Conservation (phyloP, 2,113 vertebrate species). For the Craseonycteris thonglongyai region DNA sequence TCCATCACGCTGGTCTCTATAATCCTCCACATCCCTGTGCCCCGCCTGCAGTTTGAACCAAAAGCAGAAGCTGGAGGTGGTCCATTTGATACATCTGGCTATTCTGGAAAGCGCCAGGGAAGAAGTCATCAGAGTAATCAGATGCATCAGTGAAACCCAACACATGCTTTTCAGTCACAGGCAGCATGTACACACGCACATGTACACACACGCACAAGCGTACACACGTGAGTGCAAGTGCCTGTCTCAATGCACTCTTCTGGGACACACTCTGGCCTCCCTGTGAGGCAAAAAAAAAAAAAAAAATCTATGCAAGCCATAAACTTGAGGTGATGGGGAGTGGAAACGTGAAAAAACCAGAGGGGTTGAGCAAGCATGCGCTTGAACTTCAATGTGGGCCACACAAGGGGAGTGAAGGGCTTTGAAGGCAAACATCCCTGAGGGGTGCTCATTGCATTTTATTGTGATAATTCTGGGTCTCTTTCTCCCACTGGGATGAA, state of each 20-base stretch:
- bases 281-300: neutral
- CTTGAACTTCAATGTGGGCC: slow-evolving; percentile 10
- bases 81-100: slow-evolving; percentile 68
- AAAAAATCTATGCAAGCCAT: neutral
- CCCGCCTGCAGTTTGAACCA: slow-evolving; percentile 68
- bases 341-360: neutral
- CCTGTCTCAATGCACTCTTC: neutral
- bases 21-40: slow-evolving; percentile 68
- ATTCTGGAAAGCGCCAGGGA: slow-evolving; percentile 69
- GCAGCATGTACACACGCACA: fast-evolving
- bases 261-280: neutral
- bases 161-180: slow-evolving; percentile 52
- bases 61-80: slow-evolving; percentile 73
- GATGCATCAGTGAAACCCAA: slow-evolving; percentile 57
- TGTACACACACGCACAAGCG: fast-evolving
- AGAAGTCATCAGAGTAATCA: slow-evolving; percentile 56
- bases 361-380: neutral
- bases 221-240: neutral
- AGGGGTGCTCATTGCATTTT: slow-evolving; percentile 35
- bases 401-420: neutral
- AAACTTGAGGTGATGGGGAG: neutral
- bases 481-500: slow-evolving; percentile 5
- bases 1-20: slow-evolving; percentile 66
- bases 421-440: slow-evolving; percentile 18
- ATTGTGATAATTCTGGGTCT: neutral